phyloP scores from a whole-genome alignment of 2,888 invertebrate species.

The Cheiracanthium punctorium region DNA sequence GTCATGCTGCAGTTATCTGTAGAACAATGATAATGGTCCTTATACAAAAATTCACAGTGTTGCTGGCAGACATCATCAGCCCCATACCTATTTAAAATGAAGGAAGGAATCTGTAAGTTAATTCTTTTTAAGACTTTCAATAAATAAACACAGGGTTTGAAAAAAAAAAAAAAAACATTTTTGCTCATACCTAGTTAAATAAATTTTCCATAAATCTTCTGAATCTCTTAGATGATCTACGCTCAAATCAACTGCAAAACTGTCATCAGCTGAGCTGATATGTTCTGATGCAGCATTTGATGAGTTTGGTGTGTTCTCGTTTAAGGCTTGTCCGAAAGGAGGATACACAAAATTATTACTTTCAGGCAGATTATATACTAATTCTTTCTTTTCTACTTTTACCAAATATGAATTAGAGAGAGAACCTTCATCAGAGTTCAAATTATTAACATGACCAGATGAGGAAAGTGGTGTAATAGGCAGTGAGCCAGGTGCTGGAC shows the following conservation, averaged over 20 bases:
- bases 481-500: constrained; percentile 66
- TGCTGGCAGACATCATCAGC: constrained; percentile 75
- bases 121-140: no score
- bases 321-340: constrained; percentile 5
- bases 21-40: constrained; percentile 91
- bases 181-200: constrained; percentile 77
- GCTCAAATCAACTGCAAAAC: constrained; percentile 63
- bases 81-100: constrained; percentile 75
- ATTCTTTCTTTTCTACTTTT: constrained; percentile 55
- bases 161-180: constrained; percentile 21
- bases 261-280: constrained; percentile 41
- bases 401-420: constrained; percentile 43
- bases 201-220: constrained; percentile 80
- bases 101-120: no score
- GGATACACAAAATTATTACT: constrained; percentile 44
- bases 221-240: constrained; percentile 71
- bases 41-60: constrained; percentile 81
- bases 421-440: constrained; percentile 59
- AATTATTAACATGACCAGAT: constrained; percentile 53
- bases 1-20: constrained; percentile 85
- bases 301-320: constrained; percentile 30
- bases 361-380: constrained; percentile 40
- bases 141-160: constrained; percentile 8
- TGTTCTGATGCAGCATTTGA: constrained; percentile 32
- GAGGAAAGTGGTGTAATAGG: constrained; percentile 45